These are phyloP conservation scores for Agrypnus murinus DNA, from an alignment of 2,888 invertebrate species.

Conservation along the genomic window DNA sequence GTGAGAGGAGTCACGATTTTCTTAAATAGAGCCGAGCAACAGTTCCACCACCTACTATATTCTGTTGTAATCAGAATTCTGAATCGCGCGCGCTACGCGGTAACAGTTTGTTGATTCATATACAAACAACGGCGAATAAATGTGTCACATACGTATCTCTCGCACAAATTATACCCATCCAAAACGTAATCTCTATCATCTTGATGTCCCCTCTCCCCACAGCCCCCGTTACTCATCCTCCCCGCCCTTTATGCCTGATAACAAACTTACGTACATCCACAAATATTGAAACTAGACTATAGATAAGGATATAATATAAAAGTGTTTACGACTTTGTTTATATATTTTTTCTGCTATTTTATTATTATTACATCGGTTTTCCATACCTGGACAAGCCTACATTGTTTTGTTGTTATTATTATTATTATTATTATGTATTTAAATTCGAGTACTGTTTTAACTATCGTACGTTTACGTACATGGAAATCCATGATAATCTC, in stretches of 20 bases:
- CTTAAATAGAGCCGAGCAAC: constrained; percentile 40
- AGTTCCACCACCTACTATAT: constrained; percentile 42
- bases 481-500: not conserved
- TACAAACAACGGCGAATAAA: constrained; percentile 2
- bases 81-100: constrained; percentile 40
- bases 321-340: constrained; percentile 33
- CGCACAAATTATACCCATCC: constrained; percentile 28
- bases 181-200: constrained; percentile 23
- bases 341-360: constrained; percentile 10
- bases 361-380: not conserved
- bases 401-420: constrained; percentile 9
- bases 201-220: no score
- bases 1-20: constrained; percentile 42
- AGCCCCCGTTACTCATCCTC: not conserved
- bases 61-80: constrained; percentile 39
- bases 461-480: not conserved
- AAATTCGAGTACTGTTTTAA: no score
- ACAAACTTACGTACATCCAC: constrained; percentile 30
- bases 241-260: constrained; percentile 15
- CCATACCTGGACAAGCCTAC: not conserved
- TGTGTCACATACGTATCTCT: constrained; percentile 38
- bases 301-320: constrained; percentile 11
- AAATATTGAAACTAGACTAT: constrained; percentile 42
- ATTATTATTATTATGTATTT: no score
- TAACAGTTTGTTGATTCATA: constrained; percentile 42